Percentiles rank a stretch among this genome's conserved stretches.
Conservation (phyloP, 1,140 invertebrate species). For the Lepidurus arcticus region DNA sequence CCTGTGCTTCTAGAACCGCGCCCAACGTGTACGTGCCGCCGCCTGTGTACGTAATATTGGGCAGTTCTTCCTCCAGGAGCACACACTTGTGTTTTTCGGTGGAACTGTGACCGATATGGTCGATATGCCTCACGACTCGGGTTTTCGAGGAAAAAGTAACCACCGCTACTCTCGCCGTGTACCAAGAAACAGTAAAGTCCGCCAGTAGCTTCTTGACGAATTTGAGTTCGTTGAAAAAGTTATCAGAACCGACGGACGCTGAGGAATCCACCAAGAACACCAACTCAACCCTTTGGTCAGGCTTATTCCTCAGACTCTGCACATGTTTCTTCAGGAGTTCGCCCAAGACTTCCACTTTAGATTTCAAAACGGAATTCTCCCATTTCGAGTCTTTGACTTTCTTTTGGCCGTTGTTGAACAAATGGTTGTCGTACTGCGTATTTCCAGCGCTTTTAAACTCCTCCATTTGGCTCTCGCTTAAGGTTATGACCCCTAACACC, state of each 20-base stretch:
- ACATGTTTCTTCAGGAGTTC: conserved; percentile 52
- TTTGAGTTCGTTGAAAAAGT: conserved; percentile 62
- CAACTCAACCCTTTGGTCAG: conserved; percentile 53
- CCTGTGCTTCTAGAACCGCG: conserved; percentile 59
- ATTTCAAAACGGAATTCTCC: conserved; percentile 44
- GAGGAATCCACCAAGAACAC: conserved; percentile 65
- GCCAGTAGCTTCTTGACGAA: conserved; percentile 65
- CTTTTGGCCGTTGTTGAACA: conserved; percentile 41
- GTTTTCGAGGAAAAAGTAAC: conserved; percentile 60
- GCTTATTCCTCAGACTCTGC: conserved; percentile 41
- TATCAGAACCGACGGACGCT: conserved; percentile 57
- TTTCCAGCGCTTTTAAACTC: background rate
- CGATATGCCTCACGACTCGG: conserved; percentile 54
- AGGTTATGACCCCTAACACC: background rate
- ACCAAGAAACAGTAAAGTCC: conserved; percentile 59
- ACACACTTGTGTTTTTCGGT: conserved; percentile 57
- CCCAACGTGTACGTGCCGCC: conserved; percentile 64
- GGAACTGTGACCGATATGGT: conserved; percentile 51
- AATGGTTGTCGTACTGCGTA: conserved; percentile 36
- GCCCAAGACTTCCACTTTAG: conserved; percentile 54
- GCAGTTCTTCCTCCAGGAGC: conserved; percentile 56
- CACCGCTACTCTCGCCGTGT: conserved; percentile 58
- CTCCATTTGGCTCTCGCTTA: background rate
- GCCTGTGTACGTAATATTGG: conserved; percentile 56
- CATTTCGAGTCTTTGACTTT: conserved; percentile 39